Conservation (phyloP, 2,797 vertebrate species). For the Sarcoramphus papa region DNA sequence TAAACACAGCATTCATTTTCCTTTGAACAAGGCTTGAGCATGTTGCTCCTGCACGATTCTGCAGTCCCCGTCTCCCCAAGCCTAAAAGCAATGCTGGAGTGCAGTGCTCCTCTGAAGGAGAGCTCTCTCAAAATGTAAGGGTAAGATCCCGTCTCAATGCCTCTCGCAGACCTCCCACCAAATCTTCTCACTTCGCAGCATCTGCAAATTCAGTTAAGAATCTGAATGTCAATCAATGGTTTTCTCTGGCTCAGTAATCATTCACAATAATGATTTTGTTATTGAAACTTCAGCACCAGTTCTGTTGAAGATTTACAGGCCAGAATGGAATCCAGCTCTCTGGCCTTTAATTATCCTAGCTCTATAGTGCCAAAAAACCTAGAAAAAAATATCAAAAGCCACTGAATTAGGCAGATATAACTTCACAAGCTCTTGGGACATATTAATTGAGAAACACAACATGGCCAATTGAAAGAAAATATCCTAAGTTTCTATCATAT, state of each 20-base stretch:
- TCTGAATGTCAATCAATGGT: conserved; percentile 54
- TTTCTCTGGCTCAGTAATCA: conserved; percentile 65
- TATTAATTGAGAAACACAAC: neutral
- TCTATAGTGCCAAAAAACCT: neutral
- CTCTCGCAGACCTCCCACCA: conserved; percentile 45
- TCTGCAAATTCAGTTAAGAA: conserved; percentile 60
- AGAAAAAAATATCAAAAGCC: neutral
- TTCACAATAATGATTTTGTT: conserved; percentile 60
- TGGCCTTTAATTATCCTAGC: conserved; percentile 42
- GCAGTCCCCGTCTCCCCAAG: neutral
- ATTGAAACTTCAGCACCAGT: conserved; percentile 53
- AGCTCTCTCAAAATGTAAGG: conserved; percentile 12
- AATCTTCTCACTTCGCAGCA: conserved; percentile 39
- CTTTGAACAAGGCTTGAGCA: neutral
- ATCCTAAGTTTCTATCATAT: neutral
- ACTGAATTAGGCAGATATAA: neutral
- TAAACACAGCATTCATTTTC: neutral
- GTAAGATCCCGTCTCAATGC: neutral
- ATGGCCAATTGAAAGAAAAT: neutral
- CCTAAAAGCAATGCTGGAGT: neutral
- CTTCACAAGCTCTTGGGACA: neutral
- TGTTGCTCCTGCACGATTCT: neutral
- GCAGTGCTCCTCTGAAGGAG: neutral
- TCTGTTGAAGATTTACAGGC: conserved; percentile 52
- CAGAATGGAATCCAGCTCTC: conserved; percentile 50